phyloP scores from a whole-genome alignment of 92 coral and sea anemone species.

The Porites rus region DNA sequence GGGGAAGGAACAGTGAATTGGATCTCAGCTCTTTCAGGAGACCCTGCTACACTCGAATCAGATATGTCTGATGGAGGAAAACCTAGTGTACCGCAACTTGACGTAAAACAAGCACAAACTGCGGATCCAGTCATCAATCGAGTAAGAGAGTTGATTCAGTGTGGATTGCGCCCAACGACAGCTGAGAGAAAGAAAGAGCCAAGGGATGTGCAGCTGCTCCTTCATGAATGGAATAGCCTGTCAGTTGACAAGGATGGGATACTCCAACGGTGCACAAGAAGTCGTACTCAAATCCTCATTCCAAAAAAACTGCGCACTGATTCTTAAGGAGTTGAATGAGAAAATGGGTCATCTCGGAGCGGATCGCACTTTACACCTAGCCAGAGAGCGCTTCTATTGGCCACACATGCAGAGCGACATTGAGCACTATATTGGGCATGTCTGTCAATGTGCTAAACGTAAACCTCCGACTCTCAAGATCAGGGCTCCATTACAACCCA shows the following conservation, averaged over 20 bases:
- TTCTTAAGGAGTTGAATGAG: slow-evolving; percentile 55
- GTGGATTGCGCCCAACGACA: slow-evolving; percentile 18
- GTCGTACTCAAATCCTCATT: slow-evolving; percentile 45
- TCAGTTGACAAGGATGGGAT: slow-evolving; percentile 60
- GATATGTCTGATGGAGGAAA: not conserved
- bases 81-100: not conserved
- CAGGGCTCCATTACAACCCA: slow-evolving; percentile 19
- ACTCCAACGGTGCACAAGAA: slow-evolving; percentile 43
- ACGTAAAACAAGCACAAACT: not conserved
- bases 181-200: slow-evolving; percentile 9
- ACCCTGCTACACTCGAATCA: not conserved
- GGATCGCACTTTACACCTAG: slow-evolving; percentile 37
- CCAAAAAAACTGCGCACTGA: slow-evolving; percentile 45
- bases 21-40: slow-evolving; percentile 9
- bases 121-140: slow-evolving; percentile 4
- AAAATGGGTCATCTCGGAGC: slow-evolving; percentile 71
- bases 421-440: slow-evolving; percentile 5
- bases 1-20: slow-evolving; percentile 27
- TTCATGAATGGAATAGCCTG: slow-evolving; percentile 70
- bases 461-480: not conserved
- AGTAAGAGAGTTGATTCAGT: slow-evolving; percentile 25
- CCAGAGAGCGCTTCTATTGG: slow-evolving; percentile 71
- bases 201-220: slow-evolving; percentile 46
- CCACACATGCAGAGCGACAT: slow-evolving; percentile 64
- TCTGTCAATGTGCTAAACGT: slow-evolving; percentile 5